Percentiles rank a stretch among this genome's conserved stretches.
Evolutionary conservation across 2,888 invertebrate genomes (phyloP).

Genomic region (Agonopterix alstromeriana): DNA sequence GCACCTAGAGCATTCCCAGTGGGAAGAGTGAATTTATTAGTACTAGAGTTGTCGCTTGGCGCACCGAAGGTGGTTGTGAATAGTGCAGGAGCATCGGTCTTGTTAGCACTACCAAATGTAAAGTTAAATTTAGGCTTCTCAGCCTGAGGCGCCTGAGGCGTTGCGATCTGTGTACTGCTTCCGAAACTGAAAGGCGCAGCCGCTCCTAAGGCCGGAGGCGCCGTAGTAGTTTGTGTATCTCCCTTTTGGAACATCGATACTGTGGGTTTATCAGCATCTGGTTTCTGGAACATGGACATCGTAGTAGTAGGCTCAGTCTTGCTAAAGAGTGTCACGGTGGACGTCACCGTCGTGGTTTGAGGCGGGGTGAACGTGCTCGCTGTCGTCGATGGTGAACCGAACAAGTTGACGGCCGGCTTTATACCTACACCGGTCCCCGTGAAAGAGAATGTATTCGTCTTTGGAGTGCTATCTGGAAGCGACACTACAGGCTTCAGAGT

Average conservation of each 20-base stretch:
- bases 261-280: conserved; percentile 2
- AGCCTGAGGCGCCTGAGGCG: conserved; percentile 19
- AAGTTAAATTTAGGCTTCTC: conserved; percentile 51
- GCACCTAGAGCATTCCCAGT: conserved; percentile 12
- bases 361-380: conserved; percentile 9
- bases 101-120: conserved; percentile 32
- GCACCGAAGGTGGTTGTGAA: conserved; percentile 27
- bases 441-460: background rate
- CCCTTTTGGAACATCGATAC: conserved; percentile 18
- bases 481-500: background rate
- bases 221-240: conserved; percentile 10
- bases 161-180: conserved; percentile 16
- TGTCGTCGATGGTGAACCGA: conserved; percentile 10
- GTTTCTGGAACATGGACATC: conserved; percentile 24
- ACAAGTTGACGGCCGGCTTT: conserved; percentile 19
- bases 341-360: conserved; percentile 6
- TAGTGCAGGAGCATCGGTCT: conserved; percentile 20
- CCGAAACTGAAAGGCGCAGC: conserved; percentile 45
- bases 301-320: conserved; percentile 19
- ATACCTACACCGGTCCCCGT: conserved; percentile 10
- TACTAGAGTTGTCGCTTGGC: conserved; percentile 8
- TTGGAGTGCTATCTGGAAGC: background rate
- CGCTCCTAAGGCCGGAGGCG: conserved; percentile 11
- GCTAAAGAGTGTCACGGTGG: conserved; percentile 25
- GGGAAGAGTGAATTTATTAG: conserved; percentile 16